Base-by-base conservation (phyloP, 2,888 invertebrate genomes). In the Rhagophthalmus giganteus region DNA sequence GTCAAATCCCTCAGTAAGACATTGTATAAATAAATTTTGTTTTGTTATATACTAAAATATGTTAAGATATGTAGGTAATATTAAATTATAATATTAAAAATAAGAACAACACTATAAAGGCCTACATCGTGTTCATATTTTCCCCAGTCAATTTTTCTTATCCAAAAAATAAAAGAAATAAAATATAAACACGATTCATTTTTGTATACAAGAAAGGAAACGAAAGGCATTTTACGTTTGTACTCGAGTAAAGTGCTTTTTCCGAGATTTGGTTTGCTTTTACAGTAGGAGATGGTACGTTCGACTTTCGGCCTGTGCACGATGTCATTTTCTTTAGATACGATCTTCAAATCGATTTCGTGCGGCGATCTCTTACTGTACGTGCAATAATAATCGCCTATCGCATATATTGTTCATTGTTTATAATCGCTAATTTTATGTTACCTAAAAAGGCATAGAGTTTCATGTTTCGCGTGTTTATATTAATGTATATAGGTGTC, bases 371-470 rank as follows among this genome's bases (percentile, higher is more conserved):
- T 59, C 54, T 54, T 59, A 57, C 59, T 65, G 63, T 66, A 63
- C 59, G 71, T 70, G 70, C 70, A 70, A 71, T 70, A 67, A 49
- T 54, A 67, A 66, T 68, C 69, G 59, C 40, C 52, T 58, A 55
- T 47, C 62, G 60, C 58, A 60, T 67, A n/a, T n/a, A 67, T 71
- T 71, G 64, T 71, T 72, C 71, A 72, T 70, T 72, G 69, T 68
- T 68, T 64, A 67, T 67, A 66, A 59, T 69, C 67, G 71, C 70
- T 69, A 59, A 49, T 10, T 50, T 35, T n/a, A n/a, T 45, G 54
- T 54, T 45, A 45, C 45, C 49, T 40, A 24, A 7, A 30, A 42
- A 32, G 48, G 47, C 30, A 14, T 42, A 47, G 48, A 42, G 54
- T 38, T 44, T 42, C 44, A 44, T 41, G 47, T 47, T 34, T 13